Conservation (phyloP, 2,113 vertebrate species). For the Sylvia atricapilla region DNA sequence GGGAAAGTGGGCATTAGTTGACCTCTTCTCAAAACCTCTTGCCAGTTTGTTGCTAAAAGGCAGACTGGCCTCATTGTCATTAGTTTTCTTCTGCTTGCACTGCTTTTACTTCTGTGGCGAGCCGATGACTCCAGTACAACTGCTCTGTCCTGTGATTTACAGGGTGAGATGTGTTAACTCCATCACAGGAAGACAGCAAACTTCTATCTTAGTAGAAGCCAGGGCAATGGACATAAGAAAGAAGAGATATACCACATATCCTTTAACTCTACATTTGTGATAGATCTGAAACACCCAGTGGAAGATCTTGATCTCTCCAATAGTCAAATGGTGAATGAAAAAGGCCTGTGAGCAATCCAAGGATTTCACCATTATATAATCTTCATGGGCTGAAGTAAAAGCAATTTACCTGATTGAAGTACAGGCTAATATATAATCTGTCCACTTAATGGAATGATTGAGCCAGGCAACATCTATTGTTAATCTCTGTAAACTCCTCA, state of each 20-base stretch:
- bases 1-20: not conserved
- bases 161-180: not conserved
- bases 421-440: not conserved
- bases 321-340: not conserved
- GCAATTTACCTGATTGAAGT: not conserved
- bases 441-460: not conserved
- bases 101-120: not conserved
- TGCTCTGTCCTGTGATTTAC: not conserved
- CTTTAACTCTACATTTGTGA: not conserved
- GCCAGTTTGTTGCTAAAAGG: not conserved
- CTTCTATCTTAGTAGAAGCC: not conserved
- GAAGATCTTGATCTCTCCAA: not conserved
- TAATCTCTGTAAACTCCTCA: not conserved
- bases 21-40: not conserved
- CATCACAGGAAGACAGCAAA: not conserved
- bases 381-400: not conserved
- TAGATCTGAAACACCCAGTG: not conserved
- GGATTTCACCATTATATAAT: not conserved
- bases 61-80: not conserved
- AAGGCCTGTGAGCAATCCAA: not conserved
- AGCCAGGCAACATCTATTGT: not conserved
- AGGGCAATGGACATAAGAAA: not conserved
- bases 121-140: not conserved
- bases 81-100: not conserved
- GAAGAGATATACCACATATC: rapidly evolving